Conservation (phyloP, 2,113 vertebrate genomes). For the Apodemus speciosus region DNA sequence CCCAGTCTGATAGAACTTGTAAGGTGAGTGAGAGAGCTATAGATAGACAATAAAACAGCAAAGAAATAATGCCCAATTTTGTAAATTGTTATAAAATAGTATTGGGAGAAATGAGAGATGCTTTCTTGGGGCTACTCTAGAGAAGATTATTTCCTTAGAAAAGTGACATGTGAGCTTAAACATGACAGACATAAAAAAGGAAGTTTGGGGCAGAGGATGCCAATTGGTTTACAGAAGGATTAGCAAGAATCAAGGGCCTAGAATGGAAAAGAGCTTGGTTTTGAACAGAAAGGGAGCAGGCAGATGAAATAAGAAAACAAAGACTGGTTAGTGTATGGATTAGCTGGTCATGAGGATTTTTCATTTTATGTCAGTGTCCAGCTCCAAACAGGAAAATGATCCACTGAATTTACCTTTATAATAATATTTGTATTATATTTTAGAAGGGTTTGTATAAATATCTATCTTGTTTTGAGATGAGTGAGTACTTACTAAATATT, state of each 20-base stretch:
- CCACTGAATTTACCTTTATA: slow-evolving; percentile 1
- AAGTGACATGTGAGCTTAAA: background rate
- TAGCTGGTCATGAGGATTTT: background rate
- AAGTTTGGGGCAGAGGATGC: background rate
- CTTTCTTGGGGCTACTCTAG: background rate
- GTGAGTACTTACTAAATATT: background rate
- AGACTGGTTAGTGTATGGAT: background rate
- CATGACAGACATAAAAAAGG: background rate
- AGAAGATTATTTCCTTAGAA: background rate
- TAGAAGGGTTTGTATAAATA: background rate
- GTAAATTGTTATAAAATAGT: background rate
- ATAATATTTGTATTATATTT: background rate
- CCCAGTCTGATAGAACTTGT: background rate
- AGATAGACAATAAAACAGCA: background rate
- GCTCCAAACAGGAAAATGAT: background rate
- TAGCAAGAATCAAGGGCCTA: background rate
- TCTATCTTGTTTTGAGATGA: background rate
- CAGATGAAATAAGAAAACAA: slow-evolving; percentile 15
- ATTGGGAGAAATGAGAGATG: background rate
- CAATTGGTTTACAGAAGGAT: background rate
- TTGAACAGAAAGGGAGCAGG: background rate
- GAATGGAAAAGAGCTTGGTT: background rate
- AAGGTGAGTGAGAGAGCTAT: background rate
- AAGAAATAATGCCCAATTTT: background rate
- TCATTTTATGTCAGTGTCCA: background rate